These are phyloP conservation scores for Oreochromis aureus DNA, from an alignment of 2,113 vertebrate species.

Conservation along the genomic window DNA sequence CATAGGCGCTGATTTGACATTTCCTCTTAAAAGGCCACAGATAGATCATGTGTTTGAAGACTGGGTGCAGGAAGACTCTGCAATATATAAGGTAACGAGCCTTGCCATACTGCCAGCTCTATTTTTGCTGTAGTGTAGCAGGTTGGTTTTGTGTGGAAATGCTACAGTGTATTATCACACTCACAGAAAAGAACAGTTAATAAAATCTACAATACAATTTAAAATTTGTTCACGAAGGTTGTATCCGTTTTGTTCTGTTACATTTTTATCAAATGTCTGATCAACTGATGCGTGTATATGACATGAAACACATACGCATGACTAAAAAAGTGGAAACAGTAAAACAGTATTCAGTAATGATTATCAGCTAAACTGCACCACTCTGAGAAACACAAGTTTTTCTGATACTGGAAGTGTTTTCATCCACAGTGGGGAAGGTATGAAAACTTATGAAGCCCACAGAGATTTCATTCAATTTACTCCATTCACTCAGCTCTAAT, in stretches of 20 bases:
- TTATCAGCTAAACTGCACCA: not conserved
- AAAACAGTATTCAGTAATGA: not conserved
- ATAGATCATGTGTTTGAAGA: slow-evolving; percentile 52
- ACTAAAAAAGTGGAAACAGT: not conserved
- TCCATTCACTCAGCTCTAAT: slow-evolving; percentile 14
- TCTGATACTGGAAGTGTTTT: not conserved
- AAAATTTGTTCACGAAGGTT: not conserved
- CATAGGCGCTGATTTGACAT: slow-evolving; percentile 59
- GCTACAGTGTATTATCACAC: not conserved
- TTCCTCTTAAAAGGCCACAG: slow-evolving; percentile 66
- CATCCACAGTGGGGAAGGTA: not conserved
- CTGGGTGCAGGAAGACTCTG: not conserved
- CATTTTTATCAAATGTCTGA: not conserved
- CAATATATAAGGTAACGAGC: slow-evolving; percentile 12
- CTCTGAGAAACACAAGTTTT: not conserved
- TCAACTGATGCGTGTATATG: not conserved
- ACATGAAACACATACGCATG: not conserved
- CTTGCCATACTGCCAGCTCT: not conserved
- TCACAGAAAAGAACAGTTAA: not conserved
- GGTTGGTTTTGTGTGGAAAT: not conserved
- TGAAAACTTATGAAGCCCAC: not conserved
- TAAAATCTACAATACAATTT: not conserved
- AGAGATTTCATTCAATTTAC: slow-evolving; percentile 39
- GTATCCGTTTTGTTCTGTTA: not conserved
- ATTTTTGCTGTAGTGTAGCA: not conserved